phyloP scores from a whole-genome alignment of 2,888 invertebrate genomes.

The Cheilosia soror region DNA sequence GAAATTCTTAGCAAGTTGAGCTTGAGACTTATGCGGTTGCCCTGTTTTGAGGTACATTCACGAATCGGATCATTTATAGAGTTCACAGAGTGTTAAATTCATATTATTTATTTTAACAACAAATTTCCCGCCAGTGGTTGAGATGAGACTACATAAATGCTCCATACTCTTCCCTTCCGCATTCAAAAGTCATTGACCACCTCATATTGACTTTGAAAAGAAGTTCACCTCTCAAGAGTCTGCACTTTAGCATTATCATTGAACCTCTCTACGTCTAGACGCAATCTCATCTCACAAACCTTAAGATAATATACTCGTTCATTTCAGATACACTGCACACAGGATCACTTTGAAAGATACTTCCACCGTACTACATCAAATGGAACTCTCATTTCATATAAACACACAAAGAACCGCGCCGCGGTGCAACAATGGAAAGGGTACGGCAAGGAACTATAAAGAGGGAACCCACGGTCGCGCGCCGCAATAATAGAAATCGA shows the following conservation, averaged over 20 bases:
- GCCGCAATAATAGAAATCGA: constrained; percentile 42
- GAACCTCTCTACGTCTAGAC: constrained; percentile 44
- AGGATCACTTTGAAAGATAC: constrained; percentile 25
- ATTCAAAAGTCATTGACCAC: constrained; percentile 18
- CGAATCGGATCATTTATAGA: no score
- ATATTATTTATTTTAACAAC: no score
- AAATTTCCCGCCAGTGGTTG: no score
- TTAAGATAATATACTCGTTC: constrained; percentile 16
- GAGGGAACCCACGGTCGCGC: constrained; percentile 29
- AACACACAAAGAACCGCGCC: constrained; percentile 20
- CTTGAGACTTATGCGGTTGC: no score
- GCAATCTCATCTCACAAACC: constrained; percentile 1
- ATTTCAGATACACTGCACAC: neutral
- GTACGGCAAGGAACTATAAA: constrained; percentile 21
- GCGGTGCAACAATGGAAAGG: constrained; percentile 20
- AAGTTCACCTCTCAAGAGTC: constrained; percentile 13
- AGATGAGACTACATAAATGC: no score
- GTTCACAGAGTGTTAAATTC: no score
- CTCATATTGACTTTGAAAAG: constrained; percentile 5
- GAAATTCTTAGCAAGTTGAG: no score
- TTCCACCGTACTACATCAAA: constrained; percentile 9
- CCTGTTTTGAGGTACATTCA: no score
- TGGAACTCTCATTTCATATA: constrained; percentile 31
- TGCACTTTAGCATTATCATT: constrained; percentile 17
- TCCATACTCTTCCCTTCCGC: neutral